Base-by-base conservation (phyloP, 2,888 invertebrate genomes). In the Bombylius discolor region DNA sequence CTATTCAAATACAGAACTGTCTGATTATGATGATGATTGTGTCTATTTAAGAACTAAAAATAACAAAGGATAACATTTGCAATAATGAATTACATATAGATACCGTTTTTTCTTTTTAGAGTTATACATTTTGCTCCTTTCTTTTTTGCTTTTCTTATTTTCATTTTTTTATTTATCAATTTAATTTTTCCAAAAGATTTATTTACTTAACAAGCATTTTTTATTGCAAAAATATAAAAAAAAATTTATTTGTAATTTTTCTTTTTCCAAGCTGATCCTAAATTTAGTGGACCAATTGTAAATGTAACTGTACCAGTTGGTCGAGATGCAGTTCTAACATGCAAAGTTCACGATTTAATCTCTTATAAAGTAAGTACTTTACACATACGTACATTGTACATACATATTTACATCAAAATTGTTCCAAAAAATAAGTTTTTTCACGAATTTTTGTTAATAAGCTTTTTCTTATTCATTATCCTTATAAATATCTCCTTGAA, bases 261-360 rank as follows among this genome's bases (percentile, higher is more conserved):
- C 6, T 51, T 36, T 52, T 53, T 33, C 12, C n/a, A 39, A 86
- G 82, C 83, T 75, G 84, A 84, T 75, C 89, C 89, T 9, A 85
- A 85, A 64, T 91, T 91, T 76, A 85, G 83, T 66, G 85, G 83
- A 56, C 87, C 89, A 53, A 89, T 92, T 66, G 76, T 81, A 63
- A 92, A 92, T 76, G 85, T 88, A 64, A 91, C 91, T 8, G 83
- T 85, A 11, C 84, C 91, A 13, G 84, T 91, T 55, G 89, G 91
- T 49, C 79, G 91, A 59, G 91, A 91, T 73, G 91, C 89, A 7
- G 80, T 85, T 53, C 79, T 92, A 53, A 82, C 85, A 51, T 92
- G 91, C 70, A 77, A 84, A 52, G 91, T 92, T 9, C 85, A 90
- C 71, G 88, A 89, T 72, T 80, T 92, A 58, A 85, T 83, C 56